Conservation (phyloP, 2,113 vertebrate species). For the Serinus canaria region DNA sequence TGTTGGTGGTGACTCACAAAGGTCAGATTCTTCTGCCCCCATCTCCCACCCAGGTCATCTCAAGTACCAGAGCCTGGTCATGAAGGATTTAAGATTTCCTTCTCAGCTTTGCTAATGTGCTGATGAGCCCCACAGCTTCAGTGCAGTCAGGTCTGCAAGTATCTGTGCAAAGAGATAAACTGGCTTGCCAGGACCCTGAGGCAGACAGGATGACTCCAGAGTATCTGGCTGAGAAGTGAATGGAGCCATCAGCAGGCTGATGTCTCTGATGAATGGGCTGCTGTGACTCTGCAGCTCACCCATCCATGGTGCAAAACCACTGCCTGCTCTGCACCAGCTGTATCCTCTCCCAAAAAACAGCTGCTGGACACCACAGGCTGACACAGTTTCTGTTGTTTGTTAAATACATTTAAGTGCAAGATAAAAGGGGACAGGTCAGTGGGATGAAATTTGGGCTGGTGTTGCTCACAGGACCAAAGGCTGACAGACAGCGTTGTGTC, state of each 20-base stretch:
- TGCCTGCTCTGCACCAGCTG: neutral
- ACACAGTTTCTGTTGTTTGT: neutral
- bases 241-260: neutral
- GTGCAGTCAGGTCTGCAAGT: neutral
- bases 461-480: neutral
- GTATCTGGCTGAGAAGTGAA: neutral
- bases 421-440: neutral
- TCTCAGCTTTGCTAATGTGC: neutral
- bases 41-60: neutral
- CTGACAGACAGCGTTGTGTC: neutral
- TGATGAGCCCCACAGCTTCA: neutral
- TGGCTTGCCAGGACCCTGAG: neutral
- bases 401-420: neutral
- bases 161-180: neutral
- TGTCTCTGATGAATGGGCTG: neutral
- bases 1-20: neutral
- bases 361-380: neutral
- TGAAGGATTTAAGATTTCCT: neutral
- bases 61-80: neutral
- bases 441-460: neutral
- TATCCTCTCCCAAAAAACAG: neutral
- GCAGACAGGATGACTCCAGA: slow-evolving; percentile 1
- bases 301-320: neutral
- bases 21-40: neutral
- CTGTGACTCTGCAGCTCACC: neutral